Evolutionary conservation across 2,888 invertebrate species (phyloP).

Genomic region (Eudasyphora cyanicolor): DNA sequence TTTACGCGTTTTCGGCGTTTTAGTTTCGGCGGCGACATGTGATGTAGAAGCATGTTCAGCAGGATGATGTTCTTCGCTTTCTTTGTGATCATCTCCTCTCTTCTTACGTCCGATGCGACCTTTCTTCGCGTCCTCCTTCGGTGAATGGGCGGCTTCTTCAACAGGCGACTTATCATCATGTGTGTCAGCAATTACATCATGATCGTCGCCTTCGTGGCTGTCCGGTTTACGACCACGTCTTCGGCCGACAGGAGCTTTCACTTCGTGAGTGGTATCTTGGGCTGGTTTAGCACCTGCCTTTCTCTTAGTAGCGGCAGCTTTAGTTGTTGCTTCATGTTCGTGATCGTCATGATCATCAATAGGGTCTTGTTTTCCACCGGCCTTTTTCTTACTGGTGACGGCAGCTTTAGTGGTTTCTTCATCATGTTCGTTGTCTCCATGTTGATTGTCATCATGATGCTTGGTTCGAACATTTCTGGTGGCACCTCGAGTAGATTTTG

Average conservation of each 20-base stretch:
- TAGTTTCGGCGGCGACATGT: conserved; percentile 1
- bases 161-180: not conserved
- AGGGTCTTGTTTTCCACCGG: not conserved
- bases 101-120: conserved; percentile 14
- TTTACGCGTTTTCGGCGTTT: conserved; percentile 50
- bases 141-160: not conserved
- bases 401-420: not conserved
- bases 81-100: conserved; percentile 21
- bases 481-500: not conserved
- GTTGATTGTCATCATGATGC: not conserved
- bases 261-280: not conserved
- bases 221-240: conserved; percentile 20
- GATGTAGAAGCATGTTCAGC: not conserved
- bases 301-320: conserved; percentile 9
- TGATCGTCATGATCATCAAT: not conserved
- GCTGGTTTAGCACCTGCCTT: not conserved
- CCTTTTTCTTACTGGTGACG: not conserved
- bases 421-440: not conserved
- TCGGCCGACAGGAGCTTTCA: not conserved
- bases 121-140: conserved; percentile 34
- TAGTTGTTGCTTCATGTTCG: conserved; percentile 19
- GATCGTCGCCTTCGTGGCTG: not conserved
- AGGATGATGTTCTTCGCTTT: conserved; percentile 12
- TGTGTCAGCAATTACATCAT: not conserved
- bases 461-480: conserved; percentile 31